phyloP scores from a whole-genome alignment of 2,888 invertebrate species.

The Synanthedon myopaeformis region DNA sequence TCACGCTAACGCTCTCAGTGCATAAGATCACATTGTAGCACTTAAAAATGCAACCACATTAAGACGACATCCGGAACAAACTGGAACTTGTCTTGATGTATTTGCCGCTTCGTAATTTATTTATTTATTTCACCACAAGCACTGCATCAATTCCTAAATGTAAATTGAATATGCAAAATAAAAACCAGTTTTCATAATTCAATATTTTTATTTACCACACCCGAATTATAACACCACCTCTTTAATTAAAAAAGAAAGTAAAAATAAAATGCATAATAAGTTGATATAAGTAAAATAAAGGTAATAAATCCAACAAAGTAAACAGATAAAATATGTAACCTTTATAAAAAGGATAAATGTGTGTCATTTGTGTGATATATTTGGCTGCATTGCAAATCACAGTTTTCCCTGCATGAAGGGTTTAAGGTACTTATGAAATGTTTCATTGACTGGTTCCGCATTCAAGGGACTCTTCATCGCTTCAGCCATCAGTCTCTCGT shows the following conservation, averaged over 20 bases:
- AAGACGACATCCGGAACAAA: conserved; percentile 43
- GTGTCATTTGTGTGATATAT: no score
- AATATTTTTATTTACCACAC: background rate
- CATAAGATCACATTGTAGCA: conserved; percentile 15
- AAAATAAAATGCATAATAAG: no score
- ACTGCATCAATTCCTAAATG: background rate
- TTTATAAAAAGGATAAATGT: no score
- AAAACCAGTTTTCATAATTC: background rate
- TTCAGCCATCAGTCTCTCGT: conserved; percentile 82
- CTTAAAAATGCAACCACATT: conserved; percentile 37
- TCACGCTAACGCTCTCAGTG: conserved; percentile 36
- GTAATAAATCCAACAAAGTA: no score
- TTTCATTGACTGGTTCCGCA: conserved; percentile 80
- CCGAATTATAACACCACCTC: no score
- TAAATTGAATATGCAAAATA: background rate
- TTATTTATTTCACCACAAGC: conserved; percentile 14
- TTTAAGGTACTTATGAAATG: conserved; percentile 80
- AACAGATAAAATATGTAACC: no score
- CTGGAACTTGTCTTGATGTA: conserved; percentile 58
- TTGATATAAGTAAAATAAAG: no score
- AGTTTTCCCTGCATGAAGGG: conserved; percentile 82
- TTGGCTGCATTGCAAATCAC: conserved; percentile 30
- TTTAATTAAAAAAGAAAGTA: no score
- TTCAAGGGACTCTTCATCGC: conserved; percentile 87
- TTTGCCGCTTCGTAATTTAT: conserved; percentile 34